Evolutionary conservation across 2,113 vertebrate genomes (phyloP).

Genomic region (Lynx canadensis): DNA sequence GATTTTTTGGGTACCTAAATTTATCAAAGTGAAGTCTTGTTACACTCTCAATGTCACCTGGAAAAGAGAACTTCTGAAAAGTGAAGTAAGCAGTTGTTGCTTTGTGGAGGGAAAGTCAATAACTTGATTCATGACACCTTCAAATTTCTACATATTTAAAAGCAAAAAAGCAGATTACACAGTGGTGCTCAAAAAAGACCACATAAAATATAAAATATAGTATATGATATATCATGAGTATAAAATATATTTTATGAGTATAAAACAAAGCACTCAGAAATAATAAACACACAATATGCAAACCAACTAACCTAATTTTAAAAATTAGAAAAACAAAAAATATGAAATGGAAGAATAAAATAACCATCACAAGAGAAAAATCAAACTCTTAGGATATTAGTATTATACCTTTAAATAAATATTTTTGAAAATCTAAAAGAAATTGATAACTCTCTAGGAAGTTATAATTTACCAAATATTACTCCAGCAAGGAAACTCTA

Average conservation of each 20-base stretch:
- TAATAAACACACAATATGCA: neutral
- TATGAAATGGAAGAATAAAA: neutral
- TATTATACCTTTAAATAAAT: neutral
- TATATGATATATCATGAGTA: neutral
- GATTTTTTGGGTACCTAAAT: constrained; percentile 56
- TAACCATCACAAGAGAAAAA: neutral
- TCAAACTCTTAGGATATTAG: neutral
- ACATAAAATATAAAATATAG: neutral
- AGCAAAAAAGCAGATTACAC: constrained; percentile 42
- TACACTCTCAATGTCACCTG: constrained; percentile 58
- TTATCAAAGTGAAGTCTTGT: constrained; percentile 64
- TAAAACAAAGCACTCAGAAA: neutral
- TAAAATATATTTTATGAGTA: neutral
- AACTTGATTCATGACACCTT: constrained; percentile 55
- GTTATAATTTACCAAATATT: neutral
- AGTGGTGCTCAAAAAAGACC: neutral
- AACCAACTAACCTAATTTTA: neutral
- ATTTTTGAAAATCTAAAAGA: neutral
- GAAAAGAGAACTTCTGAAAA: constrained; percentile 68
- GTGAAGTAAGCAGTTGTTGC: constrained; percentile 66
- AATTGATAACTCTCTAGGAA: neutral
- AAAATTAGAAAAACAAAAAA: neutral
- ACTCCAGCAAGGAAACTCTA: neutral
- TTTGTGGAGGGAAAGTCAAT: constrained; percentile 56
- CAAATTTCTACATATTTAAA: constrained; percentile 65